Evolutionary conservation across 2,797 vertebrate species (phyloP), one percentile per base, ranked within the genome.

Genomic region (Pipistrellus pygmaeus): DNA sequence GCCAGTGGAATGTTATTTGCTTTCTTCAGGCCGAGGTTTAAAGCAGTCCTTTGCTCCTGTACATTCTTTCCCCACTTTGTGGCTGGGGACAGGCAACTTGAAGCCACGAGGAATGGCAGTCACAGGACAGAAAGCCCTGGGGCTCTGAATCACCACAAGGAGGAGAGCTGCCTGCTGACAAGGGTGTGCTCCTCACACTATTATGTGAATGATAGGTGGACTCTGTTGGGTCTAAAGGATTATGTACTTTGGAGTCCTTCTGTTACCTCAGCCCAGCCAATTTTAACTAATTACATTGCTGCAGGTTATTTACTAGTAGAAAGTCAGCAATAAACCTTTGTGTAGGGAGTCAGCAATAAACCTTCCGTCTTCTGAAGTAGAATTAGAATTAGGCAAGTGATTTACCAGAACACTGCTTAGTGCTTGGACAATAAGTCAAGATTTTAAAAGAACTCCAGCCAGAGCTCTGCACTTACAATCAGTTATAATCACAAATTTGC

Each of bases 361-460:
- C 83, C 6, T 55, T 84, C 23, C 72, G 21, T 72, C 69, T 89
- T 71, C 66, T 85, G 85, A 88, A 89, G 44, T 38, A 85, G 73
- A 94, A 85, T 94, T 85, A 83, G 90, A 96, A 80, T 90, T 38
- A 95, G 93, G 41, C 69, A 30, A n/a, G 32, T 95, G 94, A 92
- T 62, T 96, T 95, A 81, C 88, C 78, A 95, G 92, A 96, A 96
- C 75, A 46, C 3, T 81, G 69, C 85, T 96, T 90, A 89, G 77
- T 60, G 25, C 75, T 91, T 96, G 95, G 95, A 96, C 75, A 96
- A 66, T 51, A 93, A 95, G 91, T 95, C 92, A 91, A 91, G 72
- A 82, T 91, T 87, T 94, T 73, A 44, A 93, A 93, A 95, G 93
- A 95, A 87, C 82, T 95, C 44, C 68, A 94, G 91, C 73, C 72